Evolutionary conservation across 2,888 invertebrate species (phyloP).

Genomic region (Leistus spinibarbis): DNA sequence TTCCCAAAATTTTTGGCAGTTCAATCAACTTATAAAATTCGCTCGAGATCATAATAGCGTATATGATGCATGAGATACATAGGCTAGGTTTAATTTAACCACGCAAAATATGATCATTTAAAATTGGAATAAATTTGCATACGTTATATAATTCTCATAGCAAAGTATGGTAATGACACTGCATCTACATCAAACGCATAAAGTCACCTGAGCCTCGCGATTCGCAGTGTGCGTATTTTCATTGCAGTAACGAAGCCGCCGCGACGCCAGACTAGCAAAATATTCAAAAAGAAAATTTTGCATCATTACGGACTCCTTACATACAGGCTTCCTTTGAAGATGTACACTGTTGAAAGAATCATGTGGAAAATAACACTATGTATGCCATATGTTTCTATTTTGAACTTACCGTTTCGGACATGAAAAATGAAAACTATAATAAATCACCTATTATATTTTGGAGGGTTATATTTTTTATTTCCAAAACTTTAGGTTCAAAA

Average conservation of each 20-base stretch:
- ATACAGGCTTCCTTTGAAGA: too few relatives aligned
- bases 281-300: not conserved
- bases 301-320: too few relatives aligned
- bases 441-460: too few relatives aligned
- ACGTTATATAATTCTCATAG: not conserved
- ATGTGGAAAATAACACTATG: not conserved
- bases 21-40: not conserved
- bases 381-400: too few relatives aligned
- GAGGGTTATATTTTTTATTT: too few relatives aligned
- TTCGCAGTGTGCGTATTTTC: not conserved
- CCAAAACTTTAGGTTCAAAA: too few relatives aligned
- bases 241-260: not conserved
- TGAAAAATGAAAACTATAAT: too few relatives aligned
- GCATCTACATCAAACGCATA: conserved; percentile 3
- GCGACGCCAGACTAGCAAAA: not conserved
- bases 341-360: too few relatives aligned
- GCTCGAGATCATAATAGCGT: not conserved
- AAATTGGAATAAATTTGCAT: conserved; percentile 15
- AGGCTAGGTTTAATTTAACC: not conserved
- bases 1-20: not conserved
- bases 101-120: not conserved
- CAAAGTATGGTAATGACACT: not conserved
- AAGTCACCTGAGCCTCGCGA: not conserved
- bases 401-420: too few relatives aligned
- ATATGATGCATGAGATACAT: not conserved